A percentile compares a stretch with the other conserved stretches of the same genome.
These are phyloP conservation scores for Enteromius radiatus DNA, from an alignment of 2,797 vertebrate genomes.

Conservation along the genomic window DNA sequence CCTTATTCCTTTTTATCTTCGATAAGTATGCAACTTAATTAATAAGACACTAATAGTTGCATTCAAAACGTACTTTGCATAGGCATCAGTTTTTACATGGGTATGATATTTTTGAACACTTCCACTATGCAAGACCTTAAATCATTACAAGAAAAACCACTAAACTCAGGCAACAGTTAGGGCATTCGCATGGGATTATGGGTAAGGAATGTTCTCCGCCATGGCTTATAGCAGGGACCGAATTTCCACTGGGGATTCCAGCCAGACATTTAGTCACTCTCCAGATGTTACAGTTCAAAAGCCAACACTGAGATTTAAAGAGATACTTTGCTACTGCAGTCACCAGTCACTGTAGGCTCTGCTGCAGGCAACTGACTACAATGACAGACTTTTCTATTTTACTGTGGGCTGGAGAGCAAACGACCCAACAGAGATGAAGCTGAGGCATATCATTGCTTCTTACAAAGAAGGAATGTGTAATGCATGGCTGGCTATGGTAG, in stretches of 20 bases:
- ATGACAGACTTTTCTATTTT: not conserved
- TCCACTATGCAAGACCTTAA: not conserved
- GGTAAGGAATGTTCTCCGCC: conserved; percentile 55
- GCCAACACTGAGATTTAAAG: conserved; percentile 38
- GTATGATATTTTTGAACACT: not conserved
- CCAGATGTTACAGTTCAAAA: conserved; percentile 47
- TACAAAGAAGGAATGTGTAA: not conserved
- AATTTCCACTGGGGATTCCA: conserved; percentile 58
- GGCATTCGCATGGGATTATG: conserved; percentile 46
- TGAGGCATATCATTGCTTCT: not conserved
- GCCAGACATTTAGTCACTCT: conserved; percentile 54
- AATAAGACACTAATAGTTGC: not conserved
- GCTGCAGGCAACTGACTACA: conserved; percentile 6
- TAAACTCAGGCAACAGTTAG: conserved; percentile 33
- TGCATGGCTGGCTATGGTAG: not conserved
- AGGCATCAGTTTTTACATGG: not conserved
- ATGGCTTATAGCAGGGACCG: conserved; percentile 35
- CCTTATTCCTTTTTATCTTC: not conserved
- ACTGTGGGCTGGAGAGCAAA: conserved; percentile 8
- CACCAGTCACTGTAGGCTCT: conserved; percentile 1
- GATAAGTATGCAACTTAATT: not conserved
- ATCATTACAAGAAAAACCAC: conserved; percentile 16
- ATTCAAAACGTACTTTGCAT: not conserved
- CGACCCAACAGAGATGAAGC: not conserved
- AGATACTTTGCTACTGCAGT: conserved; percentile 16